These are phyloP conservation scores for Knipowitschia caucasica DNA, from an alignment of 2,797 vertebrate genomes.

Conservation along the genomic window DNA sequence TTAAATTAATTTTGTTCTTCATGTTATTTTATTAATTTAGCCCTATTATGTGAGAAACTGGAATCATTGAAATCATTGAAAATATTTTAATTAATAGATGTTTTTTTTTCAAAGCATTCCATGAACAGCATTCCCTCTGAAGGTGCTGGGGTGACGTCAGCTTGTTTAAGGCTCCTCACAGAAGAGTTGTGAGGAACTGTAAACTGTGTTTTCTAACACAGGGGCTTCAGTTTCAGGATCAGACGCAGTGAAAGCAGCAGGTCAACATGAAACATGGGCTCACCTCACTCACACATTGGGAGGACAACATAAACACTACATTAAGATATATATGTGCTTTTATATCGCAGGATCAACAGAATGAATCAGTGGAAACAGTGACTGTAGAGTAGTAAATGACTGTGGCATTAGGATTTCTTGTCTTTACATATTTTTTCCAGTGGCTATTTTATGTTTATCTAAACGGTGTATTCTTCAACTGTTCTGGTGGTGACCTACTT, in stretches of 20 bases:
- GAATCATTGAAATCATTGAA: neutral
- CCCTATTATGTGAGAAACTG: neutral
- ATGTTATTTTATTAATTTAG: no score
- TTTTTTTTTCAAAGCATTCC: constrained; percentile 7
- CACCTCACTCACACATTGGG: constrained; percentile 12
- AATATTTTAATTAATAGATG: neutral
- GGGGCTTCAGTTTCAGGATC: constrained; percentile 31
- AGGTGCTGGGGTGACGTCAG: constrained; percentile 17
- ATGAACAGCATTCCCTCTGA: constrained; percentile 6
- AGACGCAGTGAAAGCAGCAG: constrained; percentile 36
- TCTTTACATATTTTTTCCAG: constrained; percentile 9
- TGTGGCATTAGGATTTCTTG: constrained; percentile 43
- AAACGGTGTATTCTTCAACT: no score
- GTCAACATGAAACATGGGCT: constrained; percentile 30
- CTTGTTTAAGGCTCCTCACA: constrained; percentile 38
- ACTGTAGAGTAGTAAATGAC: constrained; percentile 22
- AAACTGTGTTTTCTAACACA: constrained; percentile 33
- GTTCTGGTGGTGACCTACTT: no score
- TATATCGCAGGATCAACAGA: constrained; percentile 28
- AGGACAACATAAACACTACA: constrained; percentile 14
- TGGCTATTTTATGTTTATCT: no score
- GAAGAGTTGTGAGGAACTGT: constrained; percentile 16
- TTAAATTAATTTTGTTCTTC: no score
- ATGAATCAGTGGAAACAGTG: constrained; percentile 31
- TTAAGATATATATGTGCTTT: constrained; percentile 31